Percentiles rank a stretch among this genome's conserved stretches.
These are phyloP conservation scores for Hofmannophila pseudospretella DNA, from an alignment of 2,888 invertebrate genomes.

Conservation along the genomic window DNA sequence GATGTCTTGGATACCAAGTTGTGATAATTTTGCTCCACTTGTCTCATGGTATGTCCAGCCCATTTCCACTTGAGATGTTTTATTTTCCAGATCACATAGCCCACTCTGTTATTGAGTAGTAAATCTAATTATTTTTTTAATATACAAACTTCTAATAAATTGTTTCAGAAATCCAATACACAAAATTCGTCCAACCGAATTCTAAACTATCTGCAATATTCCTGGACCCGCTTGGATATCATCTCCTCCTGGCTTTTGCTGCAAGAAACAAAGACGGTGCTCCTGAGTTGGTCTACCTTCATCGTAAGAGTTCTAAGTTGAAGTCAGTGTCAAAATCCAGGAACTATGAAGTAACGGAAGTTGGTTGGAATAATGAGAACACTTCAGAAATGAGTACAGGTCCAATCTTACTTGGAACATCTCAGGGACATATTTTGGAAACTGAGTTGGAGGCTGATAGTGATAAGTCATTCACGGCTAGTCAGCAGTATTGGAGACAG, in stretches of 20 bases:
- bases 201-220: constrained; percentile 83
- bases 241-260: constrained; percentile 86
- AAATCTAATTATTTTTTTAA: too few relatives aligned
- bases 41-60: too few relatives aligned
- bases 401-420: constrained; percentile 92
- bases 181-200: constrained; percentile 79
- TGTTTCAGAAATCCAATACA: constrained; percentile 85
- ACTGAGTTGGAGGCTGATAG: constrained; percentile 90
- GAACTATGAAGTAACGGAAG: constrained; percentile 86
- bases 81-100: too few relatives aligned
- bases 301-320: constrained; percentile 85
- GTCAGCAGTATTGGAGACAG: constrained; percentile 91
- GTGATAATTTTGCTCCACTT: too few relatives aligned
- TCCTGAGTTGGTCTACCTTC: constrained; percentile 89
- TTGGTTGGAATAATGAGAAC: constrained; percentile 91
- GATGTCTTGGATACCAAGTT: too few relatives aligned
- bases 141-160: too few relatives aligned
- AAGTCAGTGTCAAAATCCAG: constrained; percentile 81
- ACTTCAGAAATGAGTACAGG: constrained; percentile 85
- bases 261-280: constrained; percentile 77
- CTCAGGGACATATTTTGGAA: constrained; percentile 93
- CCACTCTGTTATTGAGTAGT: too few relatives aligned
- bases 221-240: constrained; percentile 91
- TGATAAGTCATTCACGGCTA: constrained; percentile 88
- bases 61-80: too few relatives aligned